Percentiles rank a stretch among this genome's conserved stretches.
Conservation (phyloP, 2,797 vertebrate genomes). For the Pipistrellus nathusii region DNA sequence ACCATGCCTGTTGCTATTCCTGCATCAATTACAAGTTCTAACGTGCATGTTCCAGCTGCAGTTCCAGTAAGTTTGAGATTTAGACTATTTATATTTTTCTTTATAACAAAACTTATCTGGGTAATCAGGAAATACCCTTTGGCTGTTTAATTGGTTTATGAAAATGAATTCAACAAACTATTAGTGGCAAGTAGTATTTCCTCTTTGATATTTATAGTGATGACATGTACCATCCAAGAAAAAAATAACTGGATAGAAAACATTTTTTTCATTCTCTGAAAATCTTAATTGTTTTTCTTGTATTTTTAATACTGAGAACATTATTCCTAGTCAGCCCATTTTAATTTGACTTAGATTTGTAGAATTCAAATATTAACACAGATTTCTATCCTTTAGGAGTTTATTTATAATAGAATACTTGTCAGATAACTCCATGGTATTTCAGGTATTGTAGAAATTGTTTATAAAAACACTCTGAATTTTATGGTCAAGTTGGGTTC, state of each 20-base stretch:
- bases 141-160: conserved; percentile 44
- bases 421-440: not conserved
- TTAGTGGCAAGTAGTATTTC: conserved; percentile 48
- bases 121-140: conserved; percentile 57
- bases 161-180: conserved; percentile 59
- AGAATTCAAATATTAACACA: conserved; percentile 49
- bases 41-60: conserved; percentile 97
- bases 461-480: conserved; percentile 29
- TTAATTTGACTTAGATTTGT: conserved; percentile 46
- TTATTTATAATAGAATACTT: conserved; percentile 24
- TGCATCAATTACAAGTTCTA: conserved; percentile 97
- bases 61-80: conserved; percentile 95
- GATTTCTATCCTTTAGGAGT: conserved; percentile 21
- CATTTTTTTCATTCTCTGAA: not conserved
- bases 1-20: conserved; percentile 99
- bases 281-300: conserved; percentile 4
- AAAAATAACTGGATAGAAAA: conserved; percentile 58
- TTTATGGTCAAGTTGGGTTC: conserved; percentile 38
- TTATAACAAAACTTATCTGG: conserved; percentile 37
- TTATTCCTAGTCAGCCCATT: not conserved
- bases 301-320: conserved; percentile 6
- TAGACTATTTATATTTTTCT: conserved; percentile 64
- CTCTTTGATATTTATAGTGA: conserved; percentile 4
- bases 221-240: not conserved
- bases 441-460: not conserved